Percentiles rank a stretch among this genome's conserved stretches.
Conservation (phyloP, 2,113 vertebrate genomes). For the Muscicapa adusta region DNA sequence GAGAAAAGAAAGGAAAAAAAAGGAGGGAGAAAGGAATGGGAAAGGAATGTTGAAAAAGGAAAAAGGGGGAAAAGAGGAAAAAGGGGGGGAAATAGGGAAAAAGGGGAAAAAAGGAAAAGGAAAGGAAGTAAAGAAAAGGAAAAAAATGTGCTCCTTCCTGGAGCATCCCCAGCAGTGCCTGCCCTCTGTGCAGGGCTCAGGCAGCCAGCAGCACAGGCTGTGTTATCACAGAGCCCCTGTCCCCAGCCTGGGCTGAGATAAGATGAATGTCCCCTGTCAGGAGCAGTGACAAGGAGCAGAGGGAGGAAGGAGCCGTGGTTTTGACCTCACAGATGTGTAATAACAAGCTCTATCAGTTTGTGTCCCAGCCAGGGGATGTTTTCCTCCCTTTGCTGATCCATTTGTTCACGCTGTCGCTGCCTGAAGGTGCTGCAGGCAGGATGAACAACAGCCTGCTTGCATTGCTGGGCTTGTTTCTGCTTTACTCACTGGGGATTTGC, state of each 20-base stretch:
- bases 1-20: too few relatives aligned
- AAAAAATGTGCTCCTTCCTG: background rate
- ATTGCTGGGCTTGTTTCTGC: rapidly evolving
- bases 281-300: background rate
- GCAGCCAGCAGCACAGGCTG: background rate
- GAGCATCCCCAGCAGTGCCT: background rate
- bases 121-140: too few relatives aligned
- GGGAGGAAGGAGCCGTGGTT: rapidly evolving
- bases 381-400: background rate
- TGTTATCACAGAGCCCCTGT: background rate
- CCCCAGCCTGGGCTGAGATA: background rate
- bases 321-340: background rate
- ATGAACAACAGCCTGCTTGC: background rate
- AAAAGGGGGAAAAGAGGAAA: too few relatives aligned
- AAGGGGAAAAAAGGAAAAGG: too few relatives aligned
- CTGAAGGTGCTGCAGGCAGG: background rate
- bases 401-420: rapidly evolving
- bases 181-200: background rate
- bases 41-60: too few relatives aligned
- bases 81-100: too few relatives aligned
- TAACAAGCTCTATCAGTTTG: background rate
- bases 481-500: background rate
- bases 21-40: too few relatives aligned
- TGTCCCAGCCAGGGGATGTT: background rate
- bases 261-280: background rate